Evolutionary conservation across 2,113 vertebrate genomes (phyloP).

Genomic region (Phaethornis superciliosus): DNA sequence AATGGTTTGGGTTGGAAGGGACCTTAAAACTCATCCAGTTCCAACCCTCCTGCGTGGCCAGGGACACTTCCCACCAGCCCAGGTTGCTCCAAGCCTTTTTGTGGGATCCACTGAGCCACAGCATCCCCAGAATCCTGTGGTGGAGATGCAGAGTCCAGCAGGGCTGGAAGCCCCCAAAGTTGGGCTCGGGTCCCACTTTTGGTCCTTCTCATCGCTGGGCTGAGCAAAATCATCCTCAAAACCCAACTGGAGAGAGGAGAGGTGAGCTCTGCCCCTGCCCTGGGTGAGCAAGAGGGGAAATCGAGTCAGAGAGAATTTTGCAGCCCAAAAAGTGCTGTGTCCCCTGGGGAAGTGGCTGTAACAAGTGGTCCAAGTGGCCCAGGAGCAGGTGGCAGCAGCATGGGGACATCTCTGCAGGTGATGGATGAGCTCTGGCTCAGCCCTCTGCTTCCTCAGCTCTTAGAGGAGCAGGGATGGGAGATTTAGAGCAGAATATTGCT

Average conservation of each 20-base stretch:
- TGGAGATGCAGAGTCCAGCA: too few species aligned
- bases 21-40: too few species aligned
- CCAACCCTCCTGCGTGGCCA: too few species aligned
- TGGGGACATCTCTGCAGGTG: background rate
- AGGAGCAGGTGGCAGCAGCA: background rate
- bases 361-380: background rate
- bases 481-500: background rate
- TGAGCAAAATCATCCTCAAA: background rate
- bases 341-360: background rate
- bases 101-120: background rate
- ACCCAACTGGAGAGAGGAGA: background rate
- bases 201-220: background rate
- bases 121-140: background rate
- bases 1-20: too few species aligned
- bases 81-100: too few species aligned
- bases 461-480: background rate
- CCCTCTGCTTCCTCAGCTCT: constrained; percentile 58
- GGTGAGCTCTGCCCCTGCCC: background rate
- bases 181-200: fast-evolving
- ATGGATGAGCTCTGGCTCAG: constrained; percentile 43
- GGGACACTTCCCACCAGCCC: too few species aligned
- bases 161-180: background rate
- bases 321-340: background rate
- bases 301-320: fast-evolving
- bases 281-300: background rate